A percentile compares a stretch with the other conserved stretches of the same genome.
These are phyloP conservation scores for Uropsilus gracilis DNA, from an alignment of 2,113 vertebrate genomes.

Conservation along the genomic window DNA sequence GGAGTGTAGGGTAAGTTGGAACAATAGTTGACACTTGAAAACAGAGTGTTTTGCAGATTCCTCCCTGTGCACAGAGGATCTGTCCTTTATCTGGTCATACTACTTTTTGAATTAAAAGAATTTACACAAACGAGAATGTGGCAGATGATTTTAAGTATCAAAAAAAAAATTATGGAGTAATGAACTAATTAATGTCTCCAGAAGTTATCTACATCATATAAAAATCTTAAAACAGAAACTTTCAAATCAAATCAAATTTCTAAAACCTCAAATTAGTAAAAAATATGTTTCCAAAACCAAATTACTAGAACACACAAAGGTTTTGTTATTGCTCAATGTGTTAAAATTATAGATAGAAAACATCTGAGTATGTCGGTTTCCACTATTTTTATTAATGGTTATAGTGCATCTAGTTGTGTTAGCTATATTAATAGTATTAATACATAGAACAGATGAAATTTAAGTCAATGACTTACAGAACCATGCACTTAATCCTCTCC, in stretches of 20 bases:
- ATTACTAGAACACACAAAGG: neutral
- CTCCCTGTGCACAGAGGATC: neutral
- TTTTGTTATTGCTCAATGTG: neutral
- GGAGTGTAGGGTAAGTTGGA: neutral
- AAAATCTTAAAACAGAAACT: neutral
- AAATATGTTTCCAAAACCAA: neutral
- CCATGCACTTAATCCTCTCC: neutral
- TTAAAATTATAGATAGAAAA: neutral
- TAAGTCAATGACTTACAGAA: neutral
- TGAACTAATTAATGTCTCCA: neutral
- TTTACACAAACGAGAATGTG: neutral
- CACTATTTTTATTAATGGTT: neutral
- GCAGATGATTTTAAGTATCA: constrained; percentile 17
- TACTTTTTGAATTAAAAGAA: neutral
- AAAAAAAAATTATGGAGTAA: neutral
- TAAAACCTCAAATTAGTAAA: neutral
- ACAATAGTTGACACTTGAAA: neutral
- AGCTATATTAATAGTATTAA: neutral
- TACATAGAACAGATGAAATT: neutral
- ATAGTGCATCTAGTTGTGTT: neutral
- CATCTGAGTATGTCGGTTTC: neutral
- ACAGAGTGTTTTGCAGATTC: neutral
- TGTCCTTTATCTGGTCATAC: neutral
- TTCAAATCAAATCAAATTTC: neutral
- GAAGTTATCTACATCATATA: neutral